Evolutionary conservation across 2,113 vertebrate genomes (phyloP).

Genomic region (Bufo gargarizans): DNA sequence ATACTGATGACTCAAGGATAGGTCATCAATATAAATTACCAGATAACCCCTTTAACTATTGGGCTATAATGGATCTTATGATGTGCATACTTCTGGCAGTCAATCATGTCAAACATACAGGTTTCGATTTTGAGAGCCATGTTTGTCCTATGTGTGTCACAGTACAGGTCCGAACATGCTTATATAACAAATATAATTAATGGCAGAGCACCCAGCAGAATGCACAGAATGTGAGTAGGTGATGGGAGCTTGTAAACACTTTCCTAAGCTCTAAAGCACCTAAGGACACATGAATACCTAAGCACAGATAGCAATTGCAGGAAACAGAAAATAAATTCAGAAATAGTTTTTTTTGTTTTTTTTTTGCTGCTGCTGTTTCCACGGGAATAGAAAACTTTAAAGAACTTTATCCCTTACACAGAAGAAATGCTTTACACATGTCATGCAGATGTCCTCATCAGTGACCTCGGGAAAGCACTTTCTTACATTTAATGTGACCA

Average conservation of each 20-base stretch:
- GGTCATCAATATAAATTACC: too few relatives aligned
- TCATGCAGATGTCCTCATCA: constrained; percentile 26
- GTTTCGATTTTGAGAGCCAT: constrained; percentile 20
- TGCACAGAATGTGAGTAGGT: constrained; percentile 44
- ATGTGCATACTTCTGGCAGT: not conserved
- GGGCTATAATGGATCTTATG: not conserved
- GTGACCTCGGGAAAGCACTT: constrained; percentile 20
- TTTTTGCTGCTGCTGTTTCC: not conserved
- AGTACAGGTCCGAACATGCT: constrained; percentile 10
- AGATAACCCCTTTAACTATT: not conserved
- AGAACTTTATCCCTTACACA: not conserved
- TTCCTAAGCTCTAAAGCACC: not conserved
- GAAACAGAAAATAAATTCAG: not conserved
- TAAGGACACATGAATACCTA: not conserved
- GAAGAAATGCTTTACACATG: constrained; percentile 34
- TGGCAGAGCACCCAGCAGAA: constrained; percentile 11
- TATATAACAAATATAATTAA: constrained; percentile 15
- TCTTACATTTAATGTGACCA: constrained; percentile 42
- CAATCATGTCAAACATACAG: not conserved
- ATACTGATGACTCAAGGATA: too few relatives aligned
- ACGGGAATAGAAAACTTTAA: not conserved
- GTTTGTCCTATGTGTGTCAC: not conserved
- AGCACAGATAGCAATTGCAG: not conserved
- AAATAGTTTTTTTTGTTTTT: not conserved
- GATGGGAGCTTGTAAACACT: constrained; percentile 32